Percentiles rank a stretch among this genome's conserved stretches.
phyloP scores from a whole-genome alignment of 2,888 invertebrate genomes.

The Aphrophora alni region DNA sequence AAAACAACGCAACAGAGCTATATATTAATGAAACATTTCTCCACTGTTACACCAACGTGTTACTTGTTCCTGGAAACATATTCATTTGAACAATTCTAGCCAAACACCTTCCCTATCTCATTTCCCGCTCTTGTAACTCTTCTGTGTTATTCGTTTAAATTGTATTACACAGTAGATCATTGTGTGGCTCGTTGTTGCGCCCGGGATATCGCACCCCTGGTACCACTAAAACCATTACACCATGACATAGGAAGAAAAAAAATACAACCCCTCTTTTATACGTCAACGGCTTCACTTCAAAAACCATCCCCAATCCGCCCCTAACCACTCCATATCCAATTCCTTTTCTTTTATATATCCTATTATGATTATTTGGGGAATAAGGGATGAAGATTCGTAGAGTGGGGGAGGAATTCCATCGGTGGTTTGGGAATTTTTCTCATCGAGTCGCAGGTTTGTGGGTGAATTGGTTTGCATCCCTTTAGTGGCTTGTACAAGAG shows the following conservation, averaged over 20 bases:
- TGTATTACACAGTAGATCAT: constrained; percentile 35
- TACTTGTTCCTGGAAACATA: background rate
- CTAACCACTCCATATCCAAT: constrained; percentile 33
- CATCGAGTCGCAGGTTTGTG: background rate
- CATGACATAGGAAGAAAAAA: constrained; percentile 39
- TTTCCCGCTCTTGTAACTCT: constrained; percentile 7
- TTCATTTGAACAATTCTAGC: background rate
- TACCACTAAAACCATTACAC: constrained; percentile 46
- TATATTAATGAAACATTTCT: background rate
- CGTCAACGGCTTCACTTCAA: constrained; percentile 17
- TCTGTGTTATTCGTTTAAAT: constrained; percentile 34
- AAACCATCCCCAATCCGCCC: constrained; percentile 38
- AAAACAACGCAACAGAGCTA: background rate
- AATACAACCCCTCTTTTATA: constrained; percentile 14
- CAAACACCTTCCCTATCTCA: constrained; percentile 3
- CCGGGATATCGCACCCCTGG: constrained; percentile 42
- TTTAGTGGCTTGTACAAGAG: background rate
- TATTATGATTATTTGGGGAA: constrained; percentile 52
- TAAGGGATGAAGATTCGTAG: constrained; percentile 36
- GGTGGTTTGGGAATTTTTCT: constrained; percentile 43
- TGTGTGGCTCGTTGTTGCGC: constrained; percentile 21
- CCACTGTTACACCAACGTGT: background rate
- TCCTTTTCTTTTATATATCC: constrained; percentile 44
- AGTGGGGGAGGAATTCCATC: constrained; percentile 32
- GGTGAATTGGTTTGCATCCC: background rate